phyloP scores from a whole-genome alignment of 37 sponge, comb jelly and placozoan species.

The Haliclona indistincta region DNA sequence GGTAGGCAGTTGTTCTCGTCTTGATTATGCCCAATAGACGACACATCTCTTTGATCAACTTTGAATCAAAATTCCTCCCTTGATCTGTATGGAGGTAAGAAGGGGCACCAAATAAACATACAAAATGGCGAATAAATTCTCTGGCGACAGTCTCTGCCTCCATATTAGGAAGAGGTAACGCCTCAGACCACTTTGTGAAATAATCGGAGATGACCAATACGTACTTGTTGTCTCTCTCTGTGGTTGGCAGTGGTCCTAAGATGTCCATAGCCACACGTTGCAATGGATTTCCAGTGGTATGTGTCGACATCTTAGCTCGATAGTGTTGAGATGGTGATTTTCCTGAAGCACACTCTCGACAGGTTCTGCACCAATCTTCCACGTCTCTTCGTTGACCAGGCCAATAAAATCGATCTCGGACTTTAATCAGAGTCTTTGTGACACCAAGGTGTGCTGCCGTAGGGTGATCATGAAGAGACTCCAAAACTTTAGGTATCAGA shows the following conservation, averaged over 20 bases:
- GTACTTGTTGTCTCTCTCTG: conserved; percentile 40
- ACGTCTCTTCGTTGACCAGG: conserved; percentile 46
- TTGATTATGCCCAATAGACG: conserved; percentile 22
- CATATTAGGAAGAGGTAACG: conserved; percentile 52
- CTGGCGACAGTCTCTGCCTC: conserved; percentile 55
- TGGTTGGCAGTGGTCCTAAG: conserved; percentile 43
- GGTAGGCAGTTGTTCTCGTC: conserved; percentile 46
- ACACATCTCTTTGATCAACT: conserved; percentile 36
- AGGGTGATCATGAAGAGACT: conserved; percentile 2
- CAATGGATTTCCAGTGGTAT: conserved; percentile 32
- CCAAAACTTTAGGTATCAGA: conserved; percentile 2
- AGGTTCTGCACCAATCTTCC: conserved; percentile 26
- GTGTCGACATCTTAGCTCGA: conserved; percentile 21
- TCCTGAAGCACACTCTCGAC: conserved; percentile 21
- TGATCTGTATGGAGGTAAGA: conserved; percentile 46
- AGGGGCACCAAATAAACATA: conserved; percentile 47
- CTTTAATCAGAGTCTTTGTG: conserved; percentile 16
- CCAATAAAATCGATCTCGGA: conserved; percentile 57
- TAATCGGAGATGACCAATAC: conserved; percentile 47
- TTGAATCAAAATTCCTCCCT: conserved; percentile 50
- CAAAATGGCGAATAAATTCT: conserved; percentile 20
- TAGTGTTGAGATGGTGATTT: conserved; percentile 16
- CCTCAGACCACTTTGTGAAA: conserved; percentile 54
- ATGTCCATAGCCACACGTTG: conserved; percentile 45
- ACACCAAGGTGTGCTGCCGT: conserved; percentile 28